These are phyloP conservation scores for Oostethus manadensis DNA, from an alignment of 2,113 vertebrate genomes.

Conservation along the genomic window DNA sequence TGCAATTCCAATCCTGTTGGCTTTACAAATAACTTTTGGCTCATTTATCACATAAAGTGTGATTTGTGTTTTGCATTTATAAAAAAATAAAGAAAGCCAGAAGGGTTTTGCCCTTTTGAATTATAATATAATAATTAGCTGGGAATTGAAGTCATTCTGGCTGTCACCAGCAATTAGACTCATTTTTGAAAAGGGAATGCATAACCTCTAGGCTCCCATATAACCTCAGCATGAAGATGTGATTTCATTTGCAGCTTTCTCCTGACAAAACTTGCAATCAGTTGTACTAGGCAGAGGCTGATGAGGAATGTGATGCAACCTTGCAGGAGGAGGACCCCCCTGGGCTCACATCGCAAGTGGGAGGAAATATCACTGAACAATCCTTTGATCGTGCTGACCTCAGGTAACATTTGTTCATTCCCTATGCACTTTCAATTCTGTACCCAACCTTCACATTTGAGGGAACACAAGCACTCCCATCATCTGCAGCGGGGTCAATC, in stretches of 20 bases:
- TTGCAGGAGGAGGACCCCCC: slow-evolving; percentile 2
- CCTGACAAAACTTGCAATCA: slow-evolving; percentile 11
- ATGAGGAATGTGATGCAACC: slow-evolving; percentile 9
- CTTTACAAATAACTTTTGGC: neutral
- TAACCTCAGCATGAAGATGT: slow-evolving; percentile 7
- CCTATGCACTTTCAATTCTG: neutral
- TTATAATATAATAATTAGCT: slow-evolving; percentile 22
- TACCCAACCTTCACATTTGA: neutral
- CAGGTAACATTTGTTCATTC: slow-evolving; percentile 16
- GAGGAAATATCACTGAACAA: slow-evolving; percentile 6
- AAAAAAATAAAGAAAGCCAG: neutral
- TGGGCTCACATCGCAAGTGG: slow-evolving; percentile 27
- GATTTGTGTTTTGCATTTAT: neutral
- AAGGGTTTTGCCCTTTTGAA: neutral
- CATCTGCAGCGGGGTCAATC: too few species aligned
- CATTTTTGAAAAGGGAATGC: slow-evolving; percentile 3
- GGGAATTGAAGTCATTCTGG: neutral
- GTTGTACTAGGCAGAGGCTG: slow-evolving; percentile 13
- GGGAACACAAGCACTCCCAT: neutral
- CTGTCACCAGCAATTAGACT: slow-evolving; percentile 6
- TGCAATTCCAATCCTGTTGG: neutral
- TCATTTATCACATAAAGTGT: slow-evolving; percentile 6
- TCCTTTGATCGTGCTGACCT: neutral
- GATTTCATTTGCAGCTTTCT: slow-evolving; percentile 14
- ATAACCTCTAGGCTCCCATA: neutral